Percentiles rank a stretch among this genome's conserved stretches.
Evolutionary conservation across 2,797 vertebrate species (phyloP).

Genomic region (Ctenopoma multispine): DNA sequence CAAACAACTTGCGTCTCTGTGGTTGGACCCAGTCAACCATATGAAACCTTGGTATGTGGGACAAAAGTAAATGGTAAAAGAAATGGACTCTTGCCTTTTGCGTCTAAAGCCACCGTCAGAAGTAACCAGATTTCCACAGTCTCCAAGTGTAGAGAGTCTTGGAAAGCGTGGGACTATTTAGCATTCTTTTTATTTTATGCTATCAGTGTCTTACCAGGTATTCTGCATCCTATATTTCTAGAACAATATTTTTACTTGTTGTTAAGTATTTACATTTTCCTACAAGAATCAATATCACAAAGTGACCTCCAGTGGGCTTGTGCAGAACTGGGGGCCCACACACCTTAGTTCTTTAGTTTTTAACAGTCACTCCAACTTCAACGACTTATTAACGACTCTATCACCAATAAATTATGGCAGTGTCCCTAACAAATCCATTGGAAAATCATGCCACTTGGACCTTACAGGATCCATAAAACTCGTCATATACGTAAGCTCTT

Average conservation of each 20-base stretch:
- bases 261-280: slow-evolving; percentile 34
- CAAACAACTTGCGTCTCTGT: slow-evolving; percentile 47
- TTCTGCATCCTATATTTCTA: neutral
- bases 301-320: slow-evolving; percentile 20
- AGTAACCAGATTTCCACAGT: slow-evolving; percentile 8
- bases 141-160: neutral
- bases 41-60: slow-evolving; percentile 44
- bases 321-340: slow-evolving; percentile 39
- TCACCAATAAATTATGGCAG: neutral
- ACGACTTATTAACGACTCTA: neutral
- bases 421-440: neutral
- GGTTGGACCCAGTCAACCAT: slow-evolving; percentile 26
- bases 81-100: slow-evolving; percentile 25
- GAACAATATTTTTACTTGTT: slow-evolving; percentile 34
- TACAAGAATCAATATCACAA: slow-evolving; percentile 33
- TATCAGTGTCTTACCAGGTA: slow-evolving; percentile 26
- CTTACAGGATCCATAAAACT: slow-evolving; percentile 7
- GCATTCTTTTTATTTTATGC: slow-evolving; percentile 55
- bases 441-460: neutral
- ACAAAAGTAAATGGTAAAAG: too few relatives aligned
- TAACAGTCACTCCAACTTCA: slow-evolving; percentile 4
- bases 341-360: slow-evolving; percentile 5
- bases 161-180: slow-evolving; percentile 37
- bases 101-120: slow-evolving; percentile 24
- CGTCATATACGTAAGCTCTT: slow-evolving; percentile 21